These are phyloP conservation scores for Brachyalestes nurse DNA, from an alignment of 2,797 vertebrate species.

Conservation along the genomic window DNA sequence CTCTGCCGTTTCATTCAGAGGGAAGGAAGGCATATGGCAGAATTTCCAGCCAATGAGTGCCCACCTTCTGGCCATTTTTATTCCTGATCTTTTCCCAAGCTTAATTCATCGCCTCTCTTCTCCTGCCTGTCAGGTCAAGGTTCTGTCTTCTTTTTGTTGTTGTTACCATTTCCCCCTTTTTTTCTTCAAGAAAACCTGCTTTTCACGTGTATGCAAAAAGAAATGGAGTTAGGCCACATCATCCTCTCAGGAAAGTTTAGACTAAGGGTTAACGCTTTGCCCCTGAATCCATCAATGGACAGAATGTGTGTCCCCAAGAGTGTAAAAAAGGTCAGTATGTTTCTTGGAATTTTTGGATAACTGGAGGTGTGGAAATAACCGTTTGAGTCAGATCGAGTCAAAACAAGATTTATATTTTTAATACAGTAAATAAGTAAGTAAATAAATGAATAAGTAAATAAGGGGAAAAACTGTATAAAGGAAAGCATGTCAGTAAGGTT, in stretches of 20 bases:
- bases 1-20: conserved; percentile 61
- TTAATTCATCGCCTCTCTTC: conserved; percentile 54
- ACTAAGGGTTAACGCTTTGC: conserved; percentile 54
- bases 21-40: conserved; percentile 38
- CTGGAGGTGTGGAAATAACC: too few species aligned
- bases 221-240: conserved; percentile 19
- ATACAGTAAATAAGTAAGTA: too few species aligned
- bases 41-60: conserved; percentile 25
- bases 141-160: conserved; percentile 44
- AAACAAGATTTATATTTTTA: too few species aligned
- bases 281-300: conserved; percentile 39
- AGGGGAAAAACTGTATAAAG: too few species aligned
- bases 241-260: conserved; percentile 28
- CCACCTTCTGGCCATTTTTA: conserved; percentile 46
- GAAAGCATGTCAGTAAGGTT: too few species aligned
- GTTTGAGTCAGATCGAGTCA: too few species aligned
- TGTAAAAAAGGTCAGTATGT: conserved; percentile 25
- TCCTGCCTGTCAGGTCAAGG: conserved; percentile 49
- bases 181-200: conserved; percentile 32
- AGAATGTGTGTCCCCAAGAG: conserved; percentile 8
- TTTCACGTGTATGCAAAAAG: conserved; percentile 28
- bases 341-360: not conserved
- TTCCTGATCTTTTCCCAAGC: conserved; percentile 28
- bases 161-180: conserved; percentile 6
- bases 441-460: too few species aligned